Percentiles rank a stretch among this genome's conserved stretches.
These are phyloP conservation scores for Eupithecia subumbrata DNA, from an alignment of 2,888 invertebrate species.

Conservation along the genomic window DNA sequence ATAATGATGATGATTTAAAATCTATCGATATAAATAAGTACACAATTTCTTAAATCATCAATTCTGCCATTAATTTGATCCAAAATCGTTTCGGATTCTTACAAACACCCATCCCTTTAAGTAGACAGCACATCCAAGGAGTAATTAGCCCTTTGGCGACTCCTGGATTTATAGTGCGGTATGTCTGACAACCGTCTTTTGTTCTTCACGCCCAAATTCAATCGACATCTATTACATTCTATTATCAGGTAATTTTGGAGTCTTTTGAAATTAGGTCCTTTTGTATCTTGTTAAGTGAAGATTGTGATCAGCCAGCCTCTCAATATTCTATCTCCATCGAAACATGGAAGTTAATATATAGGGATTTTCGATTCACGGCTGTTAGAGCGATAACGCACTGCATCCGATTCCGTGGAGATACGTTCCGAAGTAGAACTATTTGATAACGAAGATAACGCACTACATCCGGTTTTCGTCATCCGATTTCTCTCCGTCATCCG, in stretches of 20 bases:
- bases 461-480: too few species aligned
- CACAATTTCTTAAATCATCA: too few species aligned
- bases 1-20: too few species aligned
- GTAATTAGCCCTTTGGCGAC: constrained; percentile 83
- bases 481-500: too few species aligned
- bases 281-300: background rate
- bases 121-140: constrained; percentile 47
- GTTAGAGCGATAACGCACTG: background rate
- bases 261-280: constrained; percentile 31
- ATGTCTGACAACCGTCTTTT: constrained; percentile 81
- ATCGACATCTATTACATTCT: constrained; percentile 58
- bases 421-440: too few species aligned
- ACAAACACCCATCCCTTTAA: constrained; percentile 21
- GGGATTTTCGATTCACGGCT: background rate
- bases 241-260: constrained; percentile 42
- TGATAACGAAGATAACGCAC: too few species aligned
- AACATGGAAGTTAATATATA: background rate
- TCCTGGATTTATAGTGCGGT: constrained; percentile 82
- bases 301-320: background rate
- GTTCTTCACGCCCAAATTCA: constrained; percentile 76
- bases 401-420: too few species aligned
- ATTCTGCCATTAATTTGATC: background rate
- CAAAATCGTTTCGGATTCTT: constrained; percentile 1
- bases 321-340: background rate
- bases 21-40: too few species aligned